Base-by-base conservation (phyloP, 2,113 vertebrate genomes). In the Aix galericulata region DNA sequence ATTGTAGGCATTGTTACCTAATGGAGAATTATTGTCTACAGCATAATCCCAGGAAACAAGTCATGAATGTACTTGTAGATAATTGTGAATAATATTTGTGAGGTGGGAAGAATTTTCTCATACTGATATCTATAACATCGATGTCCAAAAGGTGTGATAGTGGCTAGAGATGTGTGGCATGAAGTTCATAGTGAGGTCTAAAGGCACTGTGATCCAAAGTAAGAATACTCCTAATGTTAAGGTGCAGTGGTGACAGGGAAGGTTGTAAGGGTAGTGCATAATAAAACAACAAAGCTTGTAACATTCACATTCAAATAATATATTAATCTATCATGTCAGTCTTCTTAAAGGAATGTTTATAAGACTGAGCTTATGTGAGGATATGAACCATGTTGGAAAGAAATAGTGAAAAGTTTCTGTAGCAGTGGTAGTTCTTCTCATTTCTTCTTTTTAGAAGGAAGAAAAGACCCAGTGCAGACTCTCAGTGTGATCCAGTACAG, bases 1-100 rank as follows among this genome's bases (percentile, higher is more conserved):
- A 32, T 0, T 0, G 1, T 2, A 8, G 32, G 13, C 2, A 1
- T 32, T 76, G 9, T 86, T 80, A 80, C 8, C n/a, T 81, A 74
- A 46, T 66, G 50, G 16, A 46, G 31, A 77, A 46, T 1, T 1
- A 44, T 46, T 86, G 48, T 36, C 25, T 79, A 8, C 48, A 76
- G 11, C n/a, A 82, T 62, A 53, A 71, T 58, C 27, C 73, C n/a
- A 40, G 63, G 69, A 71, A 95, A 89, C 32, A 52, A 59, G 31
- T 11, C 59, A 48, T 22, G 46, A 48, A 48, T 22, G 21, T 48
- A 22, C 21, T 21, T 22, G 20, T 48, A 48, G 20, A 48, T 48
- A 48, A 48, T 21, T 48, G 46, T 48, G 22, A 48, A 50, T 83
- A 56, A 46, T 42, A 17, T 5, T 50, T 92, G 13, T 26, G 73